Base-by-base conservation (phyloP, 2,113 vertebrate genomes). In the Calyptomena viridis region DNA sequence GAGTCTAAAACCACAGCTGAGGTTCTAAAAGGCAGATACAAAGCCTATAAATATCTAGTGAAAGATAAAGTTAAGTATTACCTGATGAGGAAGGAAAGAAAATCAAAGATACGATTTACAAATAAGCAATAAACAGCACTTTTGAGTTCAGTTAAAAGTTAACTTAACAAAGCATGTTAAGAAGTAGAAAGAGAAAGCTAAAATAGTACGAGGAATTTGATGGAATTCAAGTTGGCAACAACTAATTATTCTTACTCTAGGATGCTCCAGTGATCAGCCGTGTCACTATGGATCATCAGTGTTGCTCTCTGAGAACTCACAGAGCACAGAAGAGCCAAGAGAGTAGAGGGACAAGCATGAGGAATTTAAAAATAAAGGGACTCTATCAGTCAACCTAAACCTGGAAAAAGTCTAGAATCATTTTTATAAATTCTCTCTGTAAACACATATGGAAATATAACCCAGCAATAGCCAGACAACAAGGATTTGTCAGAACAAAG, bases 211-310 rank as follows among this genome's bases (percentile, higher is more conserved):
- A 79, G 23, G 30, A 60, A 37, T 90, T n/a, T 24, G 67, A 76
- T 24, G 30, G 62, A 35, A 84, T 78, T 55, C n/a, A 52, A 47
- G 63, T 4, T 58, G 49, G 27, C 37, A 80, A 31, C 1, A 71
- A 24, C 35, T 37, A 19, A 9, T 56, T 42, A 42, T 17, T 71
- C 9, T 67, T 30, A 69, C 8, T 55, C 50, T 42, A 68, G 49
- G 66, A 89, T 52, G 49, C 66, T 94, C 64, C 40, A 87, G 33
- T 20, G 9, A 71, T 27, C 33, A 87, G 56, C 18, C 49, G 55
- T 0, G 0, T 35, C 76, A 73, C 24, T 5, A 28, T 5, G 19
- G 69, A 47, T 58, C 25, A 21, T 2, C 6, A 47, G 6, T 9
- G 22, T 6, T 87, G 40, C 39, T 67, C 64, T 66, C 42, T 39